These are phyloP conservation scores for Corticium candelabrum DNA, from an alignment of 37 sponge, comb jelly and placozoan species.

Conservation along the genomic window DNA sequence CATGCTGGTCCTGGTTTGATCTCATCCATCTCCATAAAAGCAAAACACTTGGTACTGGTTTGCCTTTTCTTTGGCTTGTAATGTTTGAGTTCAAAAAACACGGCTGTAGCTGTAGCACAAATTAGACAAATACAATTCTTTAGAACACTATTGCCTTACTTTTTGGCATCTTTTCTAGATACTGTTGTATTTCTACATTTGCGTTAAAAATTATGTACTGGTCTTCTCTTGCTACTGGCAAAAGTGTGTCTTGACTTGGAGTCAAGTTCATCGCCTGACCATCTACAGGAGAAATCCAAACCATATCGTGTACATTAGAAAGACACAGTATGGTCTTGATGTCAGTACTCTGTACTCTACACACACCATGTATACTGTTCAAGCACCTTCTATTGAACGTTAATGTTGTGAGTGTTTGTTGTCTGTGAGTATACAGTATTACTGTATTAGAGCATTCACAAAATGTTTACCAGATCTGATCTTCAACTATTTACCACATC, in stretches of 20 bases:
- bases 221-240: conserved; percentile 17
- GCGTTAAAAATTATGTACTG: conserved; percentile 19
- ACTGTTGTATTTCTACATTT: conserved; percentile 32
- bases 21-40: conserved; percentile 75
- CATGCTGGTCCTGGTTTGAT: conserved; percentile 39
- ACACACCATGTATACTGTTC: too few species aligned
- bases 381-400: too few species aligned
- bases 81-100: conserved; percentile 72
- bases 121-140: not conserved
- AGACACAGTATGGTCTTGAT: too few species aligned
- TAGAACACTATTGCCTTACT: not conserved
- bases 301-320: too few species aligned
- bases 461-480: too few species aligned
- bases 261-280: conserved; percentile 1
- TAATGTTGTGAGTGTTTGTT: too few species aligned
- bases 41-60: conserved; percentile 50
- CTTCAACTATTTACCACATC: too few species aligned
- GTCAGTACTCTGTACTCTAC: too few species aligned
- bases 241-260: conserved; percentile 12
- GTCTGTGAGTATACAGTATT: too few species aligned
- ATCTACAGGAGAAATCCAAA: conserved; percentile 1
- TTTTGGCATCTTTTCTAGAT: conserved; percentile 30
- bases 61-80: conserved; percentile 48
- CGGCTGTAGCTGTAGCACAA: conserved; percentile 24
- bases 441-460: too few species aligned